Evolutionary conservation across 1,140 invertebrate species (phyloP), one percentile per base, ranked within the genome.

Genomic region (Cydia strobilella): DNA sequence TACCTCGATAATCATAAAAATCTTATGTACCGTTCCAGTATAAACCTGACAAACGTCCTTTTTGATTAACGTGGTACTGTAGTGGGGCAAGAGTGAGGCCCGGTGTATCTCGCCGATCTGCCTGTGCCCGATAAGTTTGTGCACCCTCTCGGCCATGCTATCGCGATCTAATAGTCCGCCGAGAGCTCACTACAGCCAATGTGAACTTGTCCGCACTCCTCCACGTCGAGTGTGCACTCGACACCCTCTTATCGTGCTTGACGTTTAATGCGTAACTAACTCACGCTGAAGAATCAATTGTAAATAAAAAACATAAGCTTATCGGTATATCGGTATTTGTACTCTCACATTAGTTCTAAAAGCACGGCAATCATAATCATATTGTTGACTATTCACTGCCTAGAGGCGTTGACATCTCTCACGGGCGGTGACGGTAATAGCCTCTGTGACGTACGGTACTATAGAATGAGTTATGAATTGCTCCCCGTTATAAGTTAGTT

Each of bases 21-120:
- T 59, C 20, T 59, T 59, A 20, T 59, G 20, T 59, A 3, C 18
- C 54, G 54, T 20, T 59, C 7, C 20, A 59, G 54, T 10, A 59
- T 23, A 59, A 59, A 59, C 18, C 23, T 59, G 54, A 59, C 54
- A 23, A 23, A 59, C 54, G 54, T 59, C 54, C 7, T 59, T 59
- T 59, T 59, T 59, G 54, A 59, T 59, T 59, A 59, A 20, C 54
- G 54, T 10, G 20, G 54, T 59, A 54, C 20, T 23, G 54, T 59
- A 54, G 80, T 31, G 72, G 45, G 77, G 69, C 72, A 76, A 66
- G 51, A 65, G 77, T 75, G 42, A 77, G 75, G 74, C 84, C 79
- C 81, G 81, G 76, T 78, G 75, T 86, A 86, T 86, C 84, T 80
- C 82, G 79, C 69, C 81, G 84, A 85, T 85, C 84, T 82, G 78